Conservation (phyloP, 2,888 invertebrate genomes). For the Atrina japonica region DNA sequence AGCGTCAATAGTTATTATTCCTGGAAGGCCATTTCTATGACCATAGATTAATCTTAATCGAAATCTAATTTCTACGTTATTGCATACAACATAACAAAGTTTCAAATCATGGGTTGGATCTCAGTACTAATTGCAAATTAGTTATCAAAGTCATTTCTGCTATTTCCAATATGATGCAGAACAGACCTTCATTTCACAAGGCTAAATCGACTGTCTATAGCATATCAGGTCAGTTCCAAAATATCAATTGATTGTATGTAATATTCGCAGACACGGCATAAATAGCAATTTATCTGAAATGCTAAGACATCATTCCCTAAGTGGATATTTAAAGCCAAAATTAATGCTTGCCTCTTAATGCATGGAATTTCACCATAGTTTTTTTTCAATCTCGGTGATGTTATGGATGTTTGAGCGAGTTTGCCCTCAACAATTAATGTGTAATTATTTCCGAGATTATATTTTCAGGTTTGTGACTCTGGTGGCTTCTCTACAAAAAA, state of each 20-base stretch:
- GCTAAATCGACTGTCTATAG: background rate
- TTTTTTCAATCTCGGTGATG: background rate
- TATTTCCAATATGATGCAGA: constrained; percentile 32
- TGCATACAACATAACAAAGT: constrained; percentile 40
- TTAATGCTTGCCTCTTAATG: constrained; percentile 30
- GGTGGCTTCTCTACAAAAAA: no score
- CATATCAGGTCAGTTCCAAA: background rate
- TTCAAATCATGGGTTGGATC: constrained; percentile 20
- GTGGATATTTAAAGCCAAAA: constrained; percentile 42
- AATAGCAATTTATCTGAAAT: constrained; percentile 42
- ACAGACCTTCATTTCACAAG: constrained; percentile 24
- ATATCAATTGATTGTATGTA: constrained; percentile 32
- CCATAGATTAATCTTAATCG: constrained; percentile 47
- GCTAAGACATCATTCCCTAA: constrained; percentile 34
- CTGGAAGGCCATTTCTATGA: constrained; percentile 33
- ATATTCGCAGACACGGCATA: constrained; percentile 39
- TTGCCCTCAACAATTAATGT: constrained; percentile 5
- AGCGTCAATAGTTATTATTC: constrained; percentile 44
- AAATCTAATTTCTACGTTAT: constrained; percentile 44
- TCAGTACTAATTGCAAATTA: constrained; percentile 43
- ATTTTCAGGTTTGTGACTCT: no score
- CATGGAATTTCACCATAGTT: constrained; percentile 6
- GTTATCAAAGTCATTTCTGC: constrained; percentile 41
- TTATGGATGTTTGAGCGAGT: background rate
- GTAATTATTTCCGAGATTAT: background rate